These are phyloP conservation scores for Drosophila saltans DNA, from an alignment of 1,140 invertebrate genomes.

Conservation along the genomic window DNA sequence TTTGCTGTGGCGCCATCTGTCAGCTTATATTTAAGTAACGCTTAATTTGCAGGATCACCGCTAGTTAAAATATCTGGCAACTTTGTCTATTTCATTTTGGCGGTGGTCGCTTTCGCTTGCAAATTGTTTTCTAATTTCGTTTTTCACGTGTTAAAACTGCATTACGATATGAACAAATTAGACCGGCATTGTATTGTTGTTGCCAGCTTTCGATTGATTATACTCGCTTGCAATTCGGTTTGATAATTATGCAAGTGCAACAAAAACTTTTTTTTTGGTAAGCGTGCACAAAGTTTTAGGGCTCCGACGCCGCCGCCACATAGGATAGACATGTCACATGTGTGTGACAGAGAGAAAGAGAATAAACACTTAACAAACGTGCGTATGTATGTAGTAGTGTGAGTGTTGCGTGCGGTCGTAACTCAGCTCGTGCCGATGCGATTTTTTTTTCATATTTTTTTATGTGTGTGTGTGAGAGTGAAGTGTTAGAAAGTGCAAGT, in stretches of 20 bases:
- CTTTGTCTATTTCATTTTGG: background rate
- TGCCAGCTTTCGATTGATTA: background rate
- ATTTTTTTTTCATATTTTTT: background rate
- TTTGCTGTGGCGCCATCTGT: no score
- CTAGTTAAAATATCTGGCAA: background rate
- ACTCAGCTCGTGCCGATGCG: background rate
- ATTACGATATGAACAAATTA: background rate
- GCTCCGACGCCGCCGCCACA: background rate
- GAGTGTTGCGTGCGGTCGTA: background rate
- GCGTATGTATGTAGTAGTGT: background rate
- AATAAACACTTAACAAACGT: background rate
- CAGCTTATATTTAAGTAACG: no score
- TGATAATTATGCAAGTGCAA: background rate
- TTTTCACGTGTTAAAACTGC: background rate
- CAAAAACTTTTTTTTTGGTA: background rate
- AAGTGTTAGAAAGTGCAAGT: slow-evolving; percentile 3
- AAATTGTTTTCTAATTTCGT: background rate
- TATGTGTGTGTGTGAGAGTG: background rate
- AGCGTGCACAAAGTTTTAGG: background rate
- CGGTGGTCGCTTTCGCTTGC: background rate
- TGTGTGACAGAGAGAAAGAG: background rate
- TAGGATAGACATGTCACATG: background rate
- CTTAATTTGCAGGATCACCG: background rate
- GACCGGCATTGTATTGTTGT: no score
- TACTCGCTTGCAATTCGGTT: background rate